Evolutionary conservation across 2,888 invertebrate genomes (phyloP).

Genomic region (Bombylius major): DNA sequence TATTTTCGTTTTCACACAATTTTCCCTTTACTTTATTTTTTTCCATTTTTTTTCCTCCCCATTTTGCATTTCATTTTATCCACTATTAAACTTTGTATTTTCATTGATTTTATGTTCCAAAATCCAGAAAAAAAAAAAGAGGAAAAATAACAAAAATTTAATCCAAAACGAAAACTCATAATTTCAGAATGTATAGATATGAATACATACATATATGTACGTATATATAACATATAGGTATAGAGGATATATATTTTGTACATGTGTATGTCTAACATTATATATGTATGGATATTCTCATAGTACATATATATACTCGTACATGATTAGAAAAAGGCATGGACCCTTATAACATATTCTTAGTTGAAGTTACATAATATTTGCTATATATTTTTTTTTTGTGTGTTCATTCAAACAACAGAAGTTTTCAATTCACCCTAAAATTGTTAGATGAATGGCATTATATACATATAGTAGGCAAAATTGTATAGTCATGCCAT

Average conservation of each 20-base stretch:
- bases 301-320: background rate
- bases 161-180: slow-evolving; percentile 8
- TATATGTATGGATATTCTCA: background rate
- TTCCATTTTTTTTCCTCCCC: no score
- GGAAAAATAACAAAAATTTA: background rate
- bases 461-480: background rate
- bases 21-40: no score
- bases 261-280: slow-evolving; percentile 1
- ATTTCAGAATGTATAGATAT: background rate
- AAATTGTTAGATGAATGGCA: background rate
- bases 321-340: no score
- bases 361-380: no score
- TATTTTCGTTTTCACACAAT: no score
- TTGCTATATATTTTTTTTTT: no score
- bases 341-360: no score
- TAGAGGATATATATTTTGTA: background rate
- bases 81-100: background rate
- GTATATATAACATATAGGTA: no score
- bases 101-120: slow-evolving; percentile 4
- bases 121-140: slow-evolving; percentile 1
- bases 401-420: background rate
- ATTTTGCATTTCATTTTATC: no score
- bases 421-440: background rate
- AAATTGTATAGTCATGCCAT: no score
- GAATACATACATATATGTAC: slow-evolving; percentile 1